Conservation (phyloP, 1,140 invertebrate genomes). For the Lepidurus apus region DNA sequence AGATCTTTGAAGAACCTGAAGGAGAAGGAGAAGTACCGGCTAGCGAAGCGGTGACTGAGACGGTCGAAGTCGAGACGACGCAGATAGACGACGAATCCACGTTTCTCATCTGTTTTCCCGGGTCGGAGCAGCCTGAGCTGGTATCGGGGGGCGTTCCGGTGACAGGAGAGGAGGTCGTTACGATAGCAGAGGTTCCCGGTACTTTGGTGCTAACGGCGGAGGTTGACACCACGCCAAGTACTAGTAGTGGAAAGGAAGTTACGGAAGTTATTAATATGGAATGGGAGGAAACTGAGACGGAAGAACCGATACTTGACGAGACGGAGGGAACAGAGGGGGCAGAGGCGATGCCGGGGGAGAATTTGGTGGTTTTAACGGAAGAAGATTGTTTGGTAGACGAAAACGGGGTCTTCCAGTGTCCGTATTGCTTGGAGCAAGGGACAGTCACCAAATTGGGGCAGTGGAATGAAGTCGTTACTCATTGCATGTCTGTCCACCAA, state of each 20-base stretch:
- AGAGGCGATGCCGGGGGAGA: not conserved
- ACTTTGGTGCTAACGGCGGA: not conserved
- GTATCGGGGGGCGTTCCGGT: not conserved
- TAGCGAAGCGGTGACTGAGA: not conserved
- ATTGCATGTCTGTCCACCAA: not conserved
- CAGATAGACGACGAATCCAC: not conserved
- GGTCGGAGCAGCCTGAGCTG: not conserved
- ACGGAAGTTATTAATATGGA: not conserved
- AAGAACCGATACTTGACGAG: not conserved
- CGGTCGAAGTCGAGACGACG: not conserved
- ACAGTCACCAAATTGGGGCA: not conserved
- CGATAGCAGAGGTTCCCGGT: not conserved
- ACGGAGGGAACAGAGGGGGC: not conserved
- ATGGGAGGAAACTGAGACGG: not conserved
- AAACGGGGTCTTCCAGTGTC: not conserved
- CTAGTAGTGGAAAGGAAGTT: no score
- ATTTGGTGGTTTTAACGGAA: not conserved
- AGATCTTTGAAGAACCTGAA: not conserved
- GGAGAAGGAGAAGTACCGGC: not conserved
- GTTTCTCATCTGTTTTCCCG: not conserved
- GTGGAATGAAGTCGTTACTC: not conserved
- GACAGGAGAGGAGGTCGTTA: not conserved
- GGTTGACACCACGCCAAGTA: not conserved
- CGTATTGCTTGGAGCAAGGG: not conserved
- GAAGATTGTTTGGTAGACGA: constrained; percentile 8